These are phyloP conservation scores for Beaufortia kweichowensis DNA, from an alignment of 2,113 vertebrate genomes.

Conservation along the genomic window DNA sequence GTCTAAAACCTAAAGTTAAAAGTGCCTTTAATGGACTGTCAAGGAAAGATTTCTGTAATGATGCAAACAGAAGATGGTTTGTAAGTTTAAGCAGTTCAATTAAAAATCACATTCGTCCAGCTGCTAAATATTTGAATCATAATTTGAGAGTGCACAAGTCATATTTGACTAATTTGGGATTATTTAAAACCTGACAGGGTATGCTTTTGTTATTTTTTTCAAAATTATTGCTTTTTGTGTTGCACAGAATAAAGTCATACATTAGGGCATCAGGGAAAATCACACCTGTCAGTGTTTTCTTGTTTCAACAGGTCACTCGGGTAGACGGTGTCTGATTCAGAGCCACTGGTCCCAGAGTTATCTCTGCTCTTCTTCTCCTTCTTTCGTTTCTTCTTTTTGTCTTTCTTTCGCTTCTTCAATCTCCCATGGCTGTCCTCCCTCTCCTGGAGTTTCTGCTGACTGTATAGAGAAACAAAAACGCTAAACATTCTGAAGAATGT, in stretches of 20 bases:
- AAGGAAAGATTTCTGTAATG: not conserved
- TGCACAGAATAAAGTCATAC: too few relatives aligned
- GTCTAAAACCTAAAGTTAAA: not conserved
- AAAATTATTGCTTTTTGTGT: not conserved
- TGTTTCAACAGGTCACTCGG: constrained; percentile 71
- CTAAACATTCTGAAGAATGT: not conserved
- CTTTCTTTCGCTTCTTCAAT: constrained; percentile 75
- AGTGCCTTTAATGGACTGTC: not conserved
- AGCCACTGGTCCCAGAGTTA: constrained; percentile 66
- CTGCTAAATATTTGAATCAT: not conserved
- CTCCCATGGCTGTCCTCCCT: constrained; percentile 49
- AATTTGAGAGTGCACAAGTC: too few relatives aligned
- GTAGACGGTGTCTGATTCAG: constrained; percentile 68
- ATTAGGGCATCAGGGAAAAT: not conserved
- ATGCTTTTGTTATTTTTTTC: too few relatives aligned
- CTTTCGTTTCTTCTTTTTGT: constrained; percentile 80
- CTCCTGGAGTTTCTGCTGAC: constrained; percentile 59
- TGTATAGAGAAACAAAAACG: not conserved
- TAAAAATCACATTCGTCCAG: too few relatives aligned
- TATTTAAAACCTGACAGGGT: too few relatives aligned
- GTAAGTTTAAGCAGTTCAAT: not conserved
- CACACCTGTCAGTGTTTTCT: constrained; percentile 44
- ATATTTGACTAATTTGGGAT: too few relatives aligned
- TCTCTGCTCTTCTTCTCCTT: constrained; percentile 72
- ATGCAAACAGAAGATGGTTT: not conserved